Evolutionary conservation across 2,888 invertebrate species (phyloP).

Genomic region (Hypsopygia costalis): DNA sequence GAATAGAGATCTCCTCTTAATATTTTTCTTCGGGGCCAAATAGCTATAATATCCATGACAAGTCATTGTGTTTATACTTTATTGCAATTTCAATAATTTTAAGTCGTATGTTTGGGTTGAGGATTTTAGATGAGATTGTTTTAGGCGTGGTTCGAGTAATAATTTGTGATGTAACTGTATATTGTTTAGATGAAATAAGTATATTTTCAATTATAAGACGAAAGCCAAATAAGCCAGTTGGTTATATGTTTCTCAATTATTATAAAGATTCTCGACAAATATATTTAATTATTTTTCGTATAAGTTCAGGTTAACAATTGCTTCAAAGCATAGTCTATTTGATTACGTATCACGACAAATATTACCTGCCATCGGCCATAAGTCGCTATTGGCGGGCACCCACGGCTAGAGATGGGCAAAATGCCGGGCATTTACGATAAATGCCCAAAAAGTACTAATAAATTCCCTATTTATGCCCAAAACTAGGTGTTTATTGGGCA

Average conservation of each 20-base stretch:
- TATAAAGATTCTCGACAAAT: constrained; percentile 4
- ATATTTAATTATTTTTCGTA: constrained; percentile 1
- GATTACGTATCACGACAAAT: too few relatives aligned
- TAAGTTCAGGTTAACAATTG: constrained; percentile 2
- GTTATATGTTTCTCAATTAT: constrained; percentile 21
- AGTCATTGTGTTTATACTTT: constrained; percentile 56
- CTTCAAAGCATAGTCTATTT: neutral
- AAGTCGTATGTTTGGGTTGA: constrained; percentile 25
- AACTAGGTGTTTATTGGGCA: too few relatives aligned
- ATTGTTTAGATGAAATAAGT: constrained; percentile 22
- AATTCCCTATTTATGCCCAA: too few relatives aligned
- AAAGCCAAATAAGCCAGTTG: constrained; percentile 47
- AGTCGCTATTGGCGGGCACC: too few relatives aligned
- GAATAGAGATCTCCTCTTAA: constrained; percentile 32
- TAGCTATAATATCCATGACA: constrained; percentile 74
- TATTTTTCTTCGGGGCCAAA: constrained; percentile 74
- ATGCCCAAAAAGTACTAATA: too few relatives aligned
- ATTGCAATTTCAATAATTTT: constrained; percentile 23
- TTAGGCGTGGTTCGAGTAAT: constrained; percentile 24
- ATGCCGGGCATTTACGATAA: too few relatives aligned
- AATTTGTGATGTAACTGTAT: constrained; percentile 24
- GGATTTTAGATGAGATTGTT: constrained; percentile 34
- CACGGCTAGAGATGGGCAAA: too few relatives aligned
- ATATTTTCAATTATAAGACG: constrained; percentile 35
- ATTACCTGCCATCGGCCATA: too few relatives aligned